A percentile compares a stretch with the other conserved stretches of the same genome.
These are phyloP conservation scores for Pipra filicauda DNA, from an alignment of 2,113 vertebrate species.

Conservation along the genomic window DNA sequence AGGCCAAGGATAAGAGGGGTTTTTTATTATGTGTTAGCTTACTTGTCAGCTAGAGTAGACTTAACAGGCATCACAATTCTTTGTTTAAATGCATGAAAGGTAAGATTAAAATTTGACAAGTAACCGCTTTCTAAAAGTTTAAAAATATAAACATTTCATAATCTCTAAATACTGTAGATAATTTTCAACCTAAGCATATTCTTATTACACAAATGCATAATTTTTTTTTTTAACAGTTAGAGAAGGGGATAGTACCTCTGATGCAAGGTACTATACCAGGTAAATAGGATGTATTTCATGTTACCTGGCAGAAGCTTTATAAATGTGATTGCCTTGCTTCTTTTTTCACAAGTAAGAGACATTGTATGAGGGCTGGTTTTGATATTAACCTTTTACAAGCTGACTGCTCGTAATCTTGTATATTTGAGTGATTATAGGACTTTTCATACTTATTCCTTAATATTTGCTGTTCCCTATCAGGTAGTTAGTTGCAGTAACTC, in stretches of 20 bases:
- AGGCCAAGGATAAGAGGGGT: background rate
- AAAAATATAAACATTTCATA: background rate
- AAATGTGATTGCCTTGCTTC: background rate
- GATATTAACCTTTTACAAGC: background rate
- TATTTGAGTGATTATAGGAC: background rate
- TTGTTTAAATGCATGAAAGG: background rate
- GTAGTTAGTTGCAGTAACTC: background rate
- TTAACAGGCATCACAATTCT: background rate
- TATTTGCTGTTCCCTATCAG: background rate
- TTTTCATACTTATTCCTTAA: background rate
- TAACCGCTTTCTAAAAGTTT: background rate
- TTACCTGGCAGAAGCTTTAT: background rate
- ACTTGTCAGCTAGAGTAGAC: background rate
- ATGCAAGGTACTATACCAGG: background rate
- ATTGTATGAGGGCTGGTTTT: background rate
- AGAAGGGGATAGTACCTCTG: background rate
- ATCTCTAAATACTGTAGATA: background rate
- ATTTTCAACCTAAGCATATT: background rate
- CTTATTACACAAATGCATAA: background rate
- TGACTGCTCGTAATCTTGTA: background rate
- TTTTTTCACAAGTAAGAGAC: background rate
- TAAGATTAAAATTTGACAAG: background rate
- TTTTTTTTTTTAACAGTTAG: background rate
- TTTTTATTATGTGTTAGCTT: background rate
- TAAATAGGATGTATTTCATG: background rate